These are phyloP conservation scores for Macaca mulatta DNA, from an alignment of 2,113 vertebrate genomes.

Conservation along the genomic window DNA sequence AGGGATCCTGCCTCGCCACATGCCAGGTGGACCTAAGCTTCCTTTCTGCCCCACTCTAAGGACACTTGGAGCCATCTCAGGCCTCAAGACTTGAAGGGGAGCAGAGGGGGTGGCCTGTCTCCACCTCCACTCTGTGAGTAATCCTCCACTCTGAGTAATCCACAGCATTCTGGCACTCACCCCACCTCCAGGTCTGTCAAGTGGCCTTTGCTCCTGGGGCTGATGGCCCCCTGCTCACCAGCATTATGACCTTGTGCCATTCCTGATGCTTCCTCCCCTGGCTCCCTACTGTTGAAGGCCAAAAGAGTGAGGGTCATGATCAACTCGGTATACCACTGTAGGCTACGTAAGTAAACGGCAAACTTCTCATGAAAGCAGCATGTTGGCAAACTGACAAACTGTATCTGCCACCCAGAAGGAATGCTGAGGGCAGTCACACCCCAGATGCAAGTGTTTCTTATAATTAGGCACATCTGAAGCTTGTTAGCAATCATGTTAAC, in stretches of 20 bases:
- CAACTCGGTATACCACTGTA: no score
- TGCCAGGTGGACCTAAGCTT: not conserved
- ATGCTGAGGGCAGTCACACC: no score
- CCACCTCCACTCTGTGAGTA: not conserved
- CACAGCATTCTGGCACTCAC: not conserved
- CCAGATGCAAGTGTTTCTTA: no score
- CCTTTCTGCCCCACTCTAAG: not conserved
- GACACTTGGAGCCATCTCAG: not conserved
- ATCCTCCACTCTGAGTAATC: not conserved
- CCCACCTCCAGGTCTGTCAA: not conserved
- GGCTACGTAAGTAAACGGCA: no score
- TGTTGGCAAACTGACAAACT: no score
- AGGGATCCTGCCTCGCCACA: constrained; percentile 2
- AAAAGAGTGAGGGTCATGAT: no score
- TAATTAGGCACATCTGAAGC: no score
- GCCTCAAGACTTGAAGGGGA: constrained; percentile 12
- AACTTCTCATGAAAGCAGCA: no score
- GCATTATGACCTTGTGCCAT: constrained; percentile 38
- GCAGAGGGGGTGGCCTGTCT: no score
- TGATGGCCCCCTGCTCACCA: constrained; percentile 41
- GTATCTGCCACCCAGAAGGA: no score
- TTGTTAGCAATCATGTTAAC: no score
- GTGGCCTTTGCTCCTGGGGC: constrained; percentile 60
- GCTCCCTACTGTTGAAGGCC: no score
- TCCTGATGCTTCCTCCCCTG: not conserved